A percentile compares a stretch with the other conserved stretches of the same genome.
Conservation (phyloP, 2,888 invertebrate species). For the Heliconius sara region DNA sequence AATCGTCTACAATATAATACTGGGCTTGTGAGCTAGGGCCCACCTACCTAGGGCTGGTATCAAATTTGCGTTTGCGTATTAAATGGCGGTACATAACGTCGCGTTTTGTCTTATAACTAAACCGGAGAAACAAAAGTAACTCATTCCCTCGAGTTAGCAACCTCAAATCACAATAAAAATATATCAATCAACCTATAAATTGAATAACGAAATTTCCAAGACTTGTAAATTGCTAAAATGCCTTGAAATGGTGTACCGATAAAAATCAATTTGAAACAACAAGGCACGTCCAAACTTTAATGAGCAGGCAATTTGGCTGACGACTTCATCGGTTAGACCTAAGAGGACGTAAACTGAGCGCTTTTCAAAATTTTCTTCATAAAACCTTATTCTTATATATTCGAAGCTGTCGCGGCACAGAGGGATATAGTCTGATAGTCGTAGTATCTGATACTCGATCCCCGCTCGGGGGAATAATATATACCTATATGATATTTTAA, state of each 20-base stretch:
- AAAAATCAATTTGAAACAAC: constrained; percentile 32
- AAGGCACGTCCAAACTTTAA: constrained; percentile 35
- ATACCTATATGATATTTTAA: too few relatives aligned
- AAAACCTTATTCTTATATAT: not conserved
- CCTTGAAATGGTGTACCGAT: constrained; percentile 20
- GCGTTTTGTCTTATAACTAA: not conserved
- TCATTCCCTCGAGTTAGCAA: not conserved
- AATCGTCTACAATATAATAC: too few relatives aligned
- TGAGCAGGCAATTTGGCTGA: constrained; percentile 49
- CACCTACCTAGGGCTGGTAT: too few relatives aligned
- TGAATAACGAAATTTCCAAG: not conserved
- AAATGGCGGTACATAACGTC: not conserved
- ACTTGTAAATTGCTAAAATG: not conserved
- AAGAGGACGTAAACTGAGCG: not conserved
- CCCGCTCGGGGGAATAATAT: too few relatives aligned
- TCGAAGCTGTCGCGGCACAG: too few relatives aligned
- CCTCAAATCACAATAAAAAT: not conserved
- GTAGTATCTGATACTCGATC: too few relatives aligned
- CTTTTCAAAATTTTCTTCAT: not conserved
- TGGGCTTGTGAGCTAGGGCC: too few relatives aligned
- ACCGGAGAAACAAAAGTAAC: not conserved
- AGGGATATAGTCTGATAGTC: too few relatives aligned
- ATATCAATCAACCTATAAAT: not conserved
- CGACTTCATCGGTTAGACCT: constrained; percentile 50
- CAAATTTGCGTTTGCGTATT: not conserved